Percentiles rank a stretch among this genome's conserved stretches.
These are phyloP conservation scores for Lycophotia porphyrea DNA, from an alignment of 2,888 invertebrate genomes.

Conservation along the genomic window DNA sequence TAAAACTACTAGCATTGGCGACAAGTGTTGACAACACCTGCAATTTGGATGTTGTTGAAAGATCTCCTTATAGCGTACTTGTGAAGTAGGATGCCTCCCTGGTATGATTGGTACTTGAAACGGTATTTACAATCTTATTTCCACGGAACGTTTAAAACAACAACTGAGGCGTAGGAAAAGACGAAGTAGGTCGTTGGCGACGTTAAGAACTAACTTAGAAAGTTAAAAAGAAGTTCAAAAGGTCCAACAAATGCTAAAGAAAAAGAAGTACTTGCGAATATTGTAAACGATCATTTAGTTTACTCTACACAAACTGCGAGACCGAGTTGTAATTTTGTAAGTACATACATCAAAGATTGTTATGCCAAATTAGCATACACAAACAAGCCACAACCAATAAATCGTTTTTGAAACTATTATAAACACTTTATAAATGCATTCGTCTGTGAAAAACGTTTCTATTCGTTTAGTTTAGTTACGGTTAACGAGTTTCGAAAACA, in stretches of 20 bases:
- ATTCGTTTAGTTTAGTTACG: slow-evolving; percentile 7
- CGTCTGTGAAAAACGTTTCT: slow-evolving; percentile 1
- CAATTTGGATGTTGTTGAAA: background rate
- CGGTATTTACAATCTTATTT: background rate
- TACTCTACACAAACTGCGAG: slow-evolving; percentile 1
- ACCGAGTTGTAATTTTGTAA: background rate
- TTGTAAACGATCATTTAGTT: slow-evolving; percentile 1
- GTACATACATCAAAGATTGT: slow-evolving; percentile 8
- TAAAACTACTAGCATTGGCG: too few species aligned
- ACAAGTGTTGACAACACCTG: background rate
- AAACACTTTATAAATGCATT: slow-evolving; percentile 10
- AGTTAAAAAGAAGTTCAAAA: background rate
- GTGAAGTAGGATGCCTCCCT: background rate
- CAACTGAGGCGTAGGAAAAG: background rate
- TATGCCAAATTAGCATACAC: slow-evolving; percentile 23
- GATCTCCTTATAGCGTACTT: background rate
- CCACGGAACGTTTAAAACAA: background rate
- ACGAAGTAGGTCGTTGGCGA: background rate
- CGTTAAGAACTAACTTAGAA: background rate
- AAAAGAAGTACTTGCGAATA: background rate
- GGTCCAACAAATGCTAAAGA: background rate
- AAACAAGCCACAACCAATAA: slow-evolving; percentile 19
- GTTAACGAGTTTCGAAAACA: slow-evolving; percentile 10
- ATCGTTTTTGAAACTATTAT: background rate
- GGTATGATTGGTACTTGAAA: background rate